Base-by-base conservation (phyloP, 2,113 vertebrate genomes). In the Ahaetulla prasina region DNA sequence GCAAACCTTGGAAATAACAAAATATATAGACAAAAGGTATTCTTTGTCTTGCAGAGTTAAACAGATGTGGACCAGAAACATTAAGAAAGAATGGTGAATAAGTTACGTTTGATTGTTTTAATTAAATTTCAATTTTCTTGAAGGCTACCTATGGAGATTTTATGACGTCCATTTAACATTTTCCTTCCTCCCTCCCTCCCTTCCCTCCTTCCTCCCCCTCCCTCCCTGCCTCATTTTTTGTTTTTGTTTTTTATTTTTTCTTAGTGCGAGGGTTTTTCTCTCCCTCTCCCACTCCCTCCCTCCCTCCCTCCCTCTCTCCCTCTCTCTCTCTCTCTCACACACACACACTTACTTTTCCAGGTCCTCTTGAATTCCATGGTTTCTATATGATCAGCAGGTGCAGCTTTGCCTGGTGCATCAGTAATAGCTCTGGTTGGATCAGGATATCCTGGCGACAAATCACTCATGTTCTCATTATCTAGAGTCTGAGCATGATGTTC, bases 1-100 rank as follows among this genome's bases (percentile, higher is more conserved):
- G 92, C 88, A 95, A 93, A 96, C 93, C 87, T 95, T 94, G 39
- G 45, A 43, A 90, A 25, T 50, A 92, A 93, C 90, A 91, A 88
- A 22, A 86, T 68, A 14, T 91, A 89, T 91, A 89, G 57, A 23
- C 84, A 92, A 54, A 88, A 80, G 23, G 20, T 14, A 53, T 88
- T 12, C 12, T 53, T 20, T 53, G 35, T 50, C 43, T 25, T 16
- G 16, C 57, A 43, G 2, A 88, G 35, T 39, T 20, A 88, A 55
- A 84, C 2, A 18, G 52, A 30, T 39, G 23, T 35, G 45, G n/a
- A 20, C 47, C 45, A 25, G 20, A 35, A 63, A 91, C 22, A 87
- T 57, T 49, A 60, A 49, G 27, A n/a, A 63, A n/a, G 11, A 39
- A 23, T 43, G 25, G 35, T 43, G 39, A n/a, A 30, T 8, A 85